Base-by-base conservation (phyloP, 2,797 vertebrate genomes). In the Helicolenus hilgendorfi region DNA sequence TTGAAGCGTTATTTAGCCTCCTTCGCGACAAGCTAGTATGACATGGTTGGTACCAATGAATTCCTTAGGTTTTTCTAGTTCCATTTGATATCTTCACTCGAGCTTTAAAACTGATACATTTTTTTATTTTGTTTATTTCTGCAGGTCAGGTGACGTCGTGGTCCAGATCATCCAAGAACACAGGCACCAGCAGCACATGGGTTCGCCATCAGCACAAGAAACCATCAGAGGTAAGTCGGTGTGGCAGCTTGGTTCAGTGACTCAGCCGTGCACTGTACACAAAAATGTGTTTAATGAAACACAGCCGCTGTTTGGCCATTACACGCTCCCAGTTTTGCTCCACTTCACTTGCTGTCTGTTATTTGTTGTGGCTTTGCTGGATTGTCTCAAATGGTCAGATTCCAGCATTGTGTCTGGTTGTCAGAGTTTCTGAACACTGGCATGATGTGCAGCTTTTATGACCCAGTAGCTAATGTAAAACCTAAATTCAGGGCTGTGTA, bases 121-220 rank as follows among this genome's bases (percentile, higher is more conserved):
- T 4, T 36, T 38, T 14, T 14, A 35, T 1, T 2, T 38, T 2
- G 11, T 24, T 77, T 36, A 10, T 41, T 24, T 0, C 88, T 95
- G 41, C 89, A 99, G 98, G 98, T 98, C 98, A 99, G 78, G 97
- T 97, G 94, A 99, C 98, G 0, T 98, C 98, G 4, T 97, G 98
- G 90, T 98, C 98, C 90, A 97, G 97, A 97, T 98, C 98, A 79
- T 98, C 98, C 91, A 99, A 98, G 96, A 98, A 98, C 85, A 97
- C 96, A 0, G 98, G 96, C 78, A 98, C 98, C 96, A 98, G 97
- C 94, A 98, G 98, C 86, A 96, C 98, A 91, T 99, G 98, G 98
- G 97, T 98, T 74, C 98, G 98, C 70, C 98, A 98, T 90, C 98
- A 98, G 96, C 97, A 96, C 94, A 99, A 98, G 97, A 99, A 98